phyloP scores from a whole-genome alignment of 2,113 vertebrate genomes.

The Lates calcarifer region DNA sequence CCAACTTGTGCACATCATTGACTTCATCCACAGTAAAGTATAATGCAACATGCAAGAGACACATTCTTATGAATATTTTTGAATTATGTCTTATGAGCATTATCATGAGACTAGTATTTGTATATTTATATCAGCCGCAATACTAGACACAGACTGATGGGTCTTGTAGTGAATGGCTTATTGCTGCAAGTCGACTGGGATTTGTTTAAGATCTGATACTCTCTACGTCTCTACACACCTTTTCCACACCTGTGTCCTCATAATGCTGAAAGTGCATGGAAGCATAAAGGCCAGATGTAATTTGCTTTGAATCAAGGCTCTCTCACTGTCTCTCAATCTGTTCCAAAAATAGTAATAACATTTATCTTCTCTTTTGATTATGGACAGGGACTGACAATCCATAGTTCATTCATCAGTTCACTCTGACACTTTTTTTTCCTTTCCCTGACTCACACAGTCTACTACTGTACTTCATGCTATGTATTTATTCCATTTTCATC shows the following conservation, averaged over 20 bases:
- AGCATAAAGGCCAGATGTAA: conserved; percentile 56
- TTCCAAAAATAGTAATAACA: conserved; percentile 27
- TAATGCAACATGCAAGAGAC: background rate
- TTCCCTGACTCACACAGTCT: background rate
- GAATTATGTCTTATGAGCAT: background rate
- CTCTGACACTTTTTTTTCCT: background rate
- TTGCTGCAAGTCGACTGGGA: background rate
- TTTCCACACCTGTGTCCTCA: conserved; percentile 7
- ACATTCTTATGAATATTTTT: background rate
- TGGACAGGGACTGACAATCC: conserved; percentile 17
- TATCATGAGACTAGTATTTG: background rate
- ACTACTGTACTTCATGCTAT: conserved; percentile 8
- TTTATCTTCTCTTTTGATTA: conserved; percentile 33
- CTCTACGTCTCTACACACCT: background rate
- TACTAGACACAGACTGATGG: conserved; percentile 1
- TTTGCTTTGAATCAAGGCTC: conserved; percentile 17
- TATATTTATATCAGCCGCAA: background rate
- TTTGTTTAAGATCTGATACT: background rate
- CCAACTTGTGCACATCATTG: background rate
- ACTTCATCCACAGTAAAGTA: background rate
- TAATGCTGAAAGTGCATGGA: conserved; percentile 10
- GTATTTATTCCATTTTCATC: conserved; percentile 49
- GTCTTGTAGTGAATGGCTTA: background rate
- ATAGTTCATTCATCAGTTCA: conserved; percentile 21
- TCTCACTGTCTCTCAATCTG: conserved; percentile 16